Evolutionary conservation across 2,797 vertebrate genomes (phyloP), one percentile per base, ranked within the genome.

Genomic region (Geotrypetes seraphini): DNA sequence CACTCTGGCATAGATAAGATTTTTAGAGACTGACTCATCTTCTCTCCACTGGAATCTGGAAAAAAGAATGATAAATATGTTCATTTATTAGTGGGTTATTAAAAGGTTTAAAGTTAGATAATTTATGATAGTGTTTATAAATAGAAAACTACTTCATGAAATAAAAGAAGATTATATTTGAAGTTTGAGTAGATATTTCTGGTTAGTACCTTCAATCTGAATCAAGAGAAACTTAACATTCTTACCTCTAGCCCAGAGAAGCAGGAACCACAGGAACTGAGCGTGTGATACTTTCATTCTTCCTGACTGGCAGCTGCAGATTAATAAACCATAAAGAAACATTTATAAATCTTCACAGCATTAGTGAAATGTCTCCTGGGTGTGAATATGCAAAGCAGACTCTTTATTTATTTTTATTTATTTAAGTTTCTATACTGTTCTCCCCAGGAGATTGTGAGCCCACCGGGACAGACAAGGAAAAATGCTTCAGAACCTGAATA

Each of bases 21-120:
- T 8, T 21, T 7, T 22, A 27, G 27, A 7, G 25, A 24, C 21
- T 45, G 43, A 19, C 19, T 19, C 22, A 43, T 2, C 7, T 12
- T 25, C 26, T 39, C 12, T 3, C 33, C 31, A 24, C 3, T 30
- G 28, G 43, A 47, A 20, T 19, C 43, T n/a, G n/a, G n/a, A n/a
- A n/a, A n/a, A n/a, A n/a, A n/a, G n/a, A n/a, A n/a, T n/a, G n/a
- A n/a, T n/a, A 57, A 36, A 22, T n/a, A n/a, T n/a, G n/a, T 3
- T 22, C 7, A n/a, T n/a, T 13, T 7, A 6, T 28, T 3, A 9
- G 5, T 10, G 12, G 3, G 13, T 21, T 7, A 8, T 21, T n/a
- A 14, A 19, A 11, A n/a, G n/a, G n/a, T n/a, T n/a, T n/a, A n/a
- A n/a, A n/a, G n/a, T n/a, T n/a, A n/a, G n/a, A n/a, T n/a, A n/a